A percentile compares a stretch with the other conserved stretches of the same genome.
Conservation (phyloP, 2,797 vertebrate species). For the Kryptopterus vitreolus region DNA sequence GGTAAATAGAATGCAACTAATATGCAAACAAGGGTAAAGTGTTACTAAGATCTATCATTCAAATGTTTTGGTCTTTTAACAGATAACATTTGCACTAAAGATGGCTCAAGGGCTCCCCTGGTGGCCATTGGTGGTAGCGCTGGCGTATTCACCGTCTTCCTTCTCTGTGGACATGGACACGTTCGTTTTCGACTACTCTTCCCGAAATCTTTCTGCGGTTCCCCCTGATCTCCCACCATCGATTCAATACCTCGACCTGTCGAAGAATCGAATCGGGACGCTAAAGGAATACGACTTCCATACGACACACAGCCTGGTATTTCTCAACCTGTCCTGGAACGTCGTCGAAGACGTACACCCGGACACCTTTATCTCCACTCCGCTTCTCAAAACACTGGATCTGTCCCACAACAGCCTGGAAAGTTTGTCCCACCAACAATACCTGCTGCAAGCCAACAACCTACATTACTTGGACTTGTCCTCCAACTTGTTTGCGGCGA, state of each 20-base stretch:
- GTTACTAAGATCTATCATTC: background rate
- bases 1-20: background rate
- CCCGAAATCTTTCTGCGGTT: conserved; percentile 69
- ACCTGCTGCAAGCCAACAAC: conserved; percentile 60
- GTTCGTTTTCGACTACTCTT: conserved; percentile 60
- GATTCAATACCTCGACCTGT: conserved; percentile 75
- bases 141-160: conserved; percentile 41
- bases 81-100: conserved; percentile 53
- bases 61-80: conserved; percentile 6
- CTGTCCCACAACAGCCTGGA: conserved; percentile 79
- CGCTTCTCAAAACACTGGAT: conserved; percentile 75
- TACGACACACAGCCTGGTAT: conserved; percentile 61
- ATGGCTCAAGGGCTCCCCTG: conserved; percentile 21
- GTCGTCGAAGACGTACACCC: conserved; percentile 66
- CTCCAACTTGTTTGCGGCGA: conserved; percentile 69
- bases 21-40: background rate
- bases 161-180: conserved; percentile 34
- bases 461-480: conserved; percentile 78
- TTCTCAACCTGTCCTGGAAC: conserved; percentile 81
- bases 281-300: conserved; percentile 73
- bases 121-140: conserved; percentile 50
- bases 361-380: conserved; percentile 70
- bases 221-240: conserved; percentile 65
- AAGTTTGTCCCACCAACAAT: conserved; percentile 66
- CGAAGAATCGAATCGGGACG: conserved; percentile 73